phyloP scores from a whole-genome alignment of 2,888 invertebrate genomes.

The Callyntrura sp. region DNA sequence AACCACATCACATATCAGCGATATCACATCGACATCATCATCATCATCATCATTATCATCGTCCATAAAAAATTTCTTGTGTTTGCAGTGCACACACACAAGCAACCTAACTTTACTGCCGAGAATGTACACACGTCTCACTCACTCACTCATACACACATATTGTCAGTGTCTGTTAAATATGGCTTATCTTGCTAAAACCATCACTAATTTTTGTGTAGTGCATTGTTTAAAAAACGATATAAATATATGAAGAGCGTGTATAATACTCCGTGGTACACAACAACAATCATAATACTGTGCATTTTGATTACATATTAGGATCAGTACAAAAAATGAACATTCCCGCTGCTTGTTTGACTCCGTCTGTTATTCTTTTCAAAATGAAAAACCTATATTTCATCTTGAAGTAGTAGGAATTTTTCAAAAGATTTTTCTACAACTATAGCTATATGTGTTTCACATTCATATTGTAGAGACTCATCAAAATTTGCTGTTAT shows the following conservation, averaged over 20 bases:
- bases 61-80: constrained; percentile 13
- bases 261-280: not conserved
- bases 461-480: not conserved
- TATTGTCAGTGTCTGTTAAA: too few relatives aligned
- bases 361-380: not conserved
- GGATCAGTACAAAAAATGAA: not conserved
- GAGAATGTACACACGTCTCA: not conserved
- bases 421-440: not conserved
- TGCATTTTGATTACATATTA: not conserved
- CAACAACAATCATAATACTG: not conserved
- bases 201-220: constrained; percentile 9
- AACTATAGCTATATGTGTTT: not conserved
- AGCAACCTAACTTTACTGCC: too few relatives aligned
- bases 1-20: constrained; percentile 34
- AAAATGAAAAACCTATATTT: constrained; percentile 16
- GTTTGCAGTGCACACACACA: not conserved
- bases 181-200: constrained; percentile 12
- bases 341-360: not conserved
- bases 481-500: not conserved
- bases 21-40: constrained; percentile 38
- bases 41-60: not conserved
- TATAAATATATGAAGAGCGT: too few relatives aligned
- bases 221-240: constrained; percentile 29
- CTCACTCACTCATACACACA: too few relatives aligned
- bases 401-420: constrained; percentile 22